These are phyloP conservation scores for Pan troglodytes DNA, from an alignment of 2,113 vertebrate species.

Conservation along the genomic window NHGRI_mPanTro3-v2.1_pri NC_072403.2:106011001-106011500, in stretches of 20 bases:
- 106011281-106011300: background rate
- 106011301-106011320: background rate
- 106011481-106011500: background rate
- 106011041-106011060: background rate
- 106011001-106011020: background rate
- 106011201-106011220: background rate
- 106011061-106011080: background rate
- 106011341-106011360: background rate
- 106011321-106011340: background rate
- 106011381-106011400: background rate
- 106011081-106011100: background rate
- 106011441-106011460: background rate
- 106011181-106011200: background rate
- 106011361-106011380: background rate
- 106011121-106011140: background rate
- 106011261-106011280: background rate
- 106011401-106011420: background rate
- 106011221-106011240: background rate
- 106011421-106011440: background rate
- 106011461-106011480: background rate
- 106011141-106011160: background rate
- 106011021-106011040: background rate
- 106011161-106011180: background rate
- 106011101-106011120: background rate
- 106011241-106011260: background rate